phyloP scores from a whole-genome alignment of 2,113 vertebrate species.

The Silurus meridionalis region DNA sequence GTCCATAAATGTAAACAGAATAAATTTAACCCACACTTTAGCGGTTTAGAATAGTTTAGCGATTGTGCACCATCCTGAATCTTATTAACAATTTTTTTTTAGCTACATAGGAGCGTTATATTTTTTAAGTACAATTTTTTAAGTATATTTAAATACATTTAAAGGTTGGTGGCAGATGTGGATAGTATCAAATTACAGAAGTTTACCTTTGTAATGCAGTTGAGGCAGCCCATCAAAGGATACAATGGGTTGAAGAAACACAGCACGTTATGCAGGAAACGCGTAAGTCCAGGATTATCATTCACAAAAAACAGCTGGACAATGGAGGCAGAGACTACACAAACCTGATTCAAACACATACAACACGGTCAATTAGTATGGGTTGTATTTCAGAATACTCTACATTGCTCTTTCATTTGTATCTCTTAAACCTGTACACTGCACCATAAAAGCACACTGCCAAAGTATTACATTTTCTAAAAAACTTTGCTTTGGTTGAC shows the following conservation, averaged over 20 bases:
- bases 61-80: neutral
- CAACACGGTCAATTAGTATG: neutral
- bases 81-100: neutral
- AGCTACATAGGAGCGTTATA: neutral
- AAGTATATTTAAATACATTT: neutral
- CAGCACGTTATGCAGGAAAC: slow-evolving; percentile 80
- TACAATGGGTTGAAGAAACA: slow-evolving; percentile 89
- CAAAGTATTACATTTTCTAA: neutral
- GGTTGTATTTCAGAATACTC: neutral
- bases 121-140: neutral
- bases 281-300: slow-evolving; percentile 67
- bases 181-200: neutral
- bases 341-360: slow-evolving; percentile 62
- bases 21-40: neutral
- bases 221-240: slow-evolving; percentile 89
- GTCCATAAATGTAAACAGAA: neutral
- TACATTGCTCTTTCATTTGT: neutral
- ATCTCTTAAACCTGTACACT: neutral
- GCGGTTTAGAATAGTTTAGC: neutral
- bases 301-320: slow-evolving; percentile 79
- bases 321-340: slow-evolving; percentile 71
- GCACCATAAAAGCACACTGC: neutral
- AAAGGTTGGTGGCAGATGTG: neutral
- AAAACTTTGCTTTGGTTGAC: neutral
- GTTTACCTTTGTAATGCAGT: slow-evolving; percentile 88